Evolutionary conservation across 1,140 invertebrate genomes (phyloP), one percentile per base, ranked within the genome.

Genomic region (Trachymyrmex septentrionalis): DNA sequence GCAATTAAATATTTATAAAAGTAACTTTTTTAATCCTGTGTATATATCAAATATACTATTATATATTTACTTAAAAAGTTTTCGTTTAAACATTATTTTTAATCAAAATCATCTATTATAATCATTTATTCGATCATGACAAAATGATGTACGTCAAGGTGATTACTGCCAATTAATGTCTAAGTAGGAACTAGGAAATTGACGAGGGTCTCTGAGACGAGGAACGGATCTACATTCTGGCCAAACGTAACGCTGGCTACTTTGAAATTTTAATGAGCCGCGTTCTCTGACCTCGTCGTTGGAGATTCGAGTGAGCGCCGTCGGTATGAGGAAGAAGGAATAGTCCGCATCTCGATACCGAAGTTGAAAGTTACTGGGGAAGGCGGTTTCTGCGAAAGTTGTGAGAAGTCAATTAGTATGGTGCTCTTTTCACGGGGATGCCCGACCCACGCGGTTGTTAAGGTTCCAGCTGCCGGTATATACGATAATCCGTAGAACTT

Each of bases 241-340:
- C 21, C 34, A 16, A 71, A 71, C 66, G 16, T 67, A 24, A 55
- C 64, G 48, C 19, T 63, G 14, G 48, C n/a, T 21, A 61, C 55
- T 63, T 78, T 55, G 53, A 71, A 84, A 84, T 84, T 87, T 88
- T 85, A 88, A 87, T 59, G 76, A 87, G n/a, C 19, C 77, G 12
- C 16, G 24, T 5, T 80, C 59, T 44, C 38, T 50, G 27, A 55
- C 27, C 14, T n/a, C 21, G 4, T 64, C 55, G 34, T 76, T 10
- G 30, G 63, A 53, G 50, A 80, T 38, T 55, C 61, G 38, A 64
- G n/a, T 48, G 34, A 72, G 14, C 9, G 10, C 48, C 21, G 30
- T 53, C 19, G 44, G 9, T 57, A 2, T 19, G 63, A 67, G 12
- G 3, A 30, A 76, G 61, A 53, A 24, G 48, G 24, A 9, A 44